Base-by-base conservation (phyloP, 2,797 vertebrate genomes). In the Amazonetta brasiliensis region DNA sequence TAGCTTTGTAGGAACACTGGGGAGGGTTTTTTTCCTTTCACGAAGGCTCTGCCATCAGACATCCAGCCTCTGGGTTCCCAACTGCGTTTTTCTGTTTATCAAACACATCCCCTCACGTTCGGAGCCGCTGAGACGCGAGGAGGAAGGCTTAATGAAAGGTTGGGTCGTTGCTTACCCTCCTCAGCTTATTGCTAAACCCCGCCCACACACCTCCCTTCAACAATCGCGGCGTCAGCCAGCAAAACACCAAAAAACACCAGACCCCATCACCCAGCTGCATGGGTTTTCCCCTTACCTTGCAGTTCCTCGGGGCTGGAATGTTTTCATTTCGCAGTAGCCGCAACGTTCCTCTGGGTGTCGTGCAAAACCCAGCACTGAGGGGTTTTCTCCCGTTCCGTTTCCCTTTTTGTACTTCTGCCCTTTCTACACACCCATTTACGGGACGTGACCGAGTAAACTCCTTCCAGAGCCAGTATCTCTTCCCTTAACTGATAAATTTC, bases 281-380 rank as follows among this genome's bases (percentile, higher is more conserved):
- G 1, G 21, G 26, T 6, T 31, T 31, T 76, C 55, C 76, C 22
- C 2, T 22, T 21, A 10, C 37, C 56, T 67, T 12, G 4, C 60
- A 2, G 30, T 6, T 44, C 41, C 71, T 73, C 68, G 6, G 76
- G 41, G 37, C 6, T 37, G 69, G 62, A 33, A 33, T 2, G 12
- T 16, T 64, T 37, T 19, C 18, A 30, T 4, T 4, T 22, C 22
- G 87, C 94, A 92, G 69, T 96, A 87, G 72, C 94, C 54, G 48
- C 21, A 39, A 16, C 9, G 31, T 71, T 91, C 92, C 94, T 94
- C 91, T 95, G 89, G 95, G 91, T 96, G 95, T 96, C 96, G 71
- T 14, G 68, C 79, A 25, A 86, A 93, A 72, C 72, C 60, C 28
- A 41, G 55, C 44, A 78, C 89, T 31, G 31, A 79, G 25, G 23